phyloP scores from a whole-genome alignment of 1,140 invertebrate genomes.

The Chrysomallon squamiferum region DNA sequence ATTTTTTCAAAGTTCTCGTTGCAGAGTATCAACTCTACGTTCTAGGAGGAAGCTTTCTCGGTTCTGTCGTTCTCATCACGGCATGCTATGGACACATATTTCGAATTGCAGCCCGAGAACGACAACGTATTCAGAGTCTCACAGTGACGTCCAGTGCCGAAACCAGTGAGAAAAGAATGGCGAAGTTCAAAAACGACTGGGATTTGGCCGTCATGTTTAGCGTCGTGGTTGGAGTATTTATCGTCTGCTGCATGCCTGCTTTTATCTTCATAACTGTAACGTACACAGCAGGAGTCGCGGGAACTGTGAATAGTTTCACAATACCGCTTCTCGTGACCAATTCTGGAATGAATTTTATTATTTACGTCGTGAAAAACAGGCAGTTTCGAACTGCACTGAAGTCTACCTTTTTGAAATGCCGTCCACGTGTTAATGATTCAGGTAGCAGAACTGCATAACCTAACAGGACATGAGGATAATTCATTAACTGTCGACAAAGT shows the following conservation, averaged over 20 bases:
- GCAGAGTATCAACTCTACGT: neutral
- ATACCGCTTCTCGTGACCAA: neutral
- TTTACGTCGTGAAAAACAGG: neutral
- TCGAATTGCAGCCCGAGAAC: neutral
- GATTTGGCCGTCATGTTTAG: neutral
- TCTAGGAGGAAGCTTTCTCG: neutral
- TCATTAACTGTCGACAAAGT: too few relatives aligned
- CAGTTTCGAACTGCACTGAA: neutral
- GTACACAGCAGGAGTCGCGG: neutral
- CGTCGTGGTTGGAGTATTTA: slow-evolving; percentile 5
- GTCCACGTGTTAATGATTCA: too few relatives aligned
- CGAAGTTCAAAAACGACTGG: neutral
- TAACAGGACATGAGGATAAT: too few relatives aligned
- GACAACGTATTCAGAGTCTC: neutral
- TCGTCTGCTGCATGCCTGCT: neutral
- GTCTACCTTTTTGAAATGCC: too few relatives aligned
- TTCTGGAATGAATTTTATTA: slow-evolving; percentile 11
- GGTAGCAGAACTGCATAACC: too few relatives aligned
- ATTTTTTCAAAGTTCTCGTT: neutral
- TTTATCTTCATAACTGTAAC: neutral
- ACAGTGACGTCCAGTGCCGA: too few relatives aligned
- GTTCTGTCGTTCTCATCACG: neutral
- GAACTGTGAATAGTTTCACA: neutral
- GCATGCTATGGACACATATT: slow-evolving; percentile 9
- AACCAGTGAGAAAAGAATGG: neutral